Percentiles rank a stretch among this genome's conserved stretches.
Conservation (phyloP, 2,113 vertebrate genomes). For the Forbesichthys agassizii region DNA sequence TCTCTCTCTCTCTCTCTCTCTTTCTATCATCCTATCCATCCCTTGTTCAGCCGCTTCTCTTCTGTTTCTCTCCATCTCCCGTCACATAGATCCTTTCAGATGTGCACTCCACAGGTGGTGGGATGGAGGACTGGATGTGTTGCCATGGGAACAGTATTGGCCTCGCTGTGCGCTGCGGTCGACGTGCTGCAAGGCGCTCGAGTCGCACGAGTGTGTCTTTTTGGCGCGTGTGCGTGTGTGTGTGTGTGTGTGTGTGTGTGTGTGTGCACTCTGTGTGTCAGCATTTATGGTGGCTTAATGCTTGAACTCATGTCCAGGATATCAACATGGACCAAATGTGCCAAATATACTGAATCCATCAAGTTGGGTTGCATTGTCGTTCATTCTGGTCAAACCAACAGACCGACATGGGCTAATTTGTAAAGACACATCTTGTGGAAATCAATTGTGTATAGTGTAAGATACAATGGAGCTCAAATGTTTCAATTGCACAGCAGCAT, state of each 20-base stretch:
- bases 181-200: not conserved
- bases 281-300: not conserved
- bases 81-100: constrained; percentile 61
- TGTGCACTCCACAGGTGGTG: constrained; percentile 76
- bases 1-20: not conserved
- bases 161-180: constrained; percentile 25
- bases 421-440: no score
- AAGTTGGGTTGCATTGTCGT: no score
- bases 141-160: constrained; percentile 66
- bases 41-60: not conserved
- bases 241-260: not conserved
- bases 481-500: not conserved
- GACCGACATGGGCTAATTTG: no score
- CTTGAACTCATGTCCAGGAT: no score
- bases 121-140: constrained; percentile 67
- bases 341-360: no score
- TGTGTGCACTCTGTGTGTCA: not conserved
- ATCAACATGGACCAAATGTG: no score
- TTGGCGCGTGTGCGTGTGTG: not conserved
- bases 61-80: constrained; percentile 6
- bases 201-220: not conserved
- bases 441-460: no score
- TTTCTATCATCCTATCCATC: constrained; percentile 20
- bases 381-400: no score
- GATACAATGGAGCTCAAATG: no score